Evolutionary conservation across 2,797 vertebrate species (phyloP), one percentile per base, ranked within the genome.

Genomic region (Pantherophis vulpinus): DNA sequence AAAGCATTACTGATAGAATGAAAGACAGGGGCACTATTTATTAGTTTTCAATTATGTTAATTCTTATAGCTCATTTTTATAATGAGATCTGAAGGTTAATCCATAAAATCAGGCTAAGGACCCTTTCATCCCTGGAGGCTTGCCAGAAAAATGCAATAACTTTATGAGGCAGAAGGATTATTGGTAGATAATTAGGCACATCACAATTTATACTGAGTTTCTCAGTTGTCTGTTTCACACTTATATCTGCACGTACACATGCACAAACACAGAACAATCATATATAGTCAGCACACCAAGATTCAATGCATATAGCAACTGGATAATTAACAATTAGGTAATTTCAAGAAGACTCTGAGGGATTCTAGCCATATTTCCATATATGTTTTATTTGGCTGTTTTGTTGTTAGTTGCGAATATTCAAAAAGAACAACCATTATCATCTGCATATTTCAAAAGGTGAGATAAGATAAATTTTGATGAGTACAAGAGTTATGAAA

Each of bases 81-180:
- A 92, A 89, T 92, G 70, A 89, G 70, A 89, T 59, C 42, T 89
- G 88, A 89, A 89, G 88, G 88, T 92, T 92, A 89, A 89, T 89
- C 42, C 70, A 89, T 74, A 89, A 92, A 92, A 83, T 74, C 88
- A 79, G 55, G 27, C 66, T 89, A 89, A 92, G 70, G 70, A 86
- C 70, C 88, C n/a, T n/a, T 70, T 61, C 88, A 83, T 89, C 92
- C 42, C 56, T 92, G 70, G 56, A 92, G 88, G 29, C 32, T 92
- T 61, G 88, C 70, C 42, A 66, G 58, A 74, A 89, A 92, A 89
- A 61, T 89, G n/a, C n/a, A 89, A 86, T 92, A 89, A 61, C 74
- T 92, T 89, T 83, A 86, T 86, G 88, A 89, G 42, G 56, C 56
- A 86, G 87, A 79, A 83, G 58, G 88, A 89, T 54, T 92, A 89